Evolutionary conservation across 1,140 invertebrate species (phyloP).

Genomic region (Arion vulgaris): DNA sequence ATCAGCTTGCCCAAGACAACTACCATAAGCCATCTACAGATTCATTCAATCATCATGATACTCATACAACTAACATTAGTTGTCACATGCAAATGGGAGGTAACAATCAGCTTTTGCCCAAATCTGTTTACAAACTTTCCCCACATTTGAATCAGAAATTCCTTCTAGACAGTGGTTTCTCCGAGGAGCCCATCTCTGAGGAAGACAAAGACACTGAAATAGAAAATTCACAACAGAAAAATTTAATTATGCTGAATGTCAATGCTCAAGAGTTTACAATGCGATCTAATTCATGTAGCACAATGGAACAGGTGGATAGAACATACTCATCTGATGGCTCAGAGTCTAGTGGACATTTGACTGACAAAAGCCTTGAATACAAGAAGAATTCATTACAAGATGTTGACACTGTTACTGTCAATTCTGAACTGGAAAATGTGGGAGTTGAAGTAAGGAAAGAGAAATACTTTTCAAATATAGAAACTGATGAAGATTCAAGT

Average conservation of each 20-base stretch:
- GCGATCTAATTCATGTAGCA: neutral
- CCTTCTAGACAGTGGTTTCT: neutral
- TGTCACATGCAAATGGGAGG: neutral
- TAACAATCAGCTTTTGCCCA: neutral
- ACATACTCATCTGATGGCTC: neutral
- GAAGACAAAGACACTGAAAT: neutral
- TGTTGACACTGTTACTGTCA: neutral
- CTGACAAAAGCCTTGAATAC: neutral
- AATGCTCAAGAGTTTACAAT: neutral
- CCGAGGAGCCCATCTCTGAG: neutral
- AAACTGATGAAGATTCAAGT: neutral
- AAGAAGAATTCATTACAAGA: neutral
- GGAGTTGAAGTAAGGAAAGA: neutral
- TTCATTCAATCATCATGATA: neutral
- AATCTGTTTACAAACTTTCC: neutral
- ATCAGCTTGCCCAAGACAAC: neutral
- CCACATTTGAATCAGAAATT: neutral
- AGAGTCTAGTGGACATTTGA: neutral
- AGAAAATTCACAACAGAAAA: neutral
- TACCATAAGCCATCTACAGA: neutral
- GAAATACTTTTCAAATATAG: neutral
- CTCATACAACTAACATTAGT: neutral
- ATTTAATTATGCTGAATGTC: neutral
- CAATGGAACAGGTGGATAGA: neutral
- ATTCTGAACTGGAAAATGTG: too few relatives aligned